Evolutionary conservation across 2,113 vertebrate genomes (phyloP), one percentile per base, ranked within the genome.

Genomic region (Strigops habroptila): DNA sequence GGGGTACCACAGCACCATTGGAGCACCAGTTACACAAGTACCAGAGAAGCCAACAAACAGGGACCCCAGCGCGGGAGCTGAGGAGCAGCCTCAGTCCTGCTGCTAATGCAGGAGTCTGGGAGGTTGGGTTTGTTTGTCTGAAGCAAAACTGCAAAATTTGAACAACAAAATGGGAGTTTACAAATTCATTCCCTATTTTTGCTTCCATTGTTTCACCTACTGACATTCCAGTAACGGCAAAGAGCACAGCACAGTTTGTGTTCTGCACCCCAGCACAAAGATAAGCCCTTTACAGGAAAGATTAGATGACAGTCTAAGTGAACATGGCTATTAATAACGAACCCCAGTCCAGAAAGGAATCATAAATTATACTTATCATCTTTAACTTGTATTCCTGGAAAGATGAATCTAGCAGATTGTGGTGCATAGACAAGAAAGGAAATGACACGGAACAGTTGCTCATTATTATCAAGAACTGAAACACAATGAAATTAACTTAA

Each of bases 291-390:
- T 4, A 41, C 78, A 80, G 87, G 75, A 69, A 57, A 77, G 94
- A 94, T 76, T 28, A 91, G 82, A 73, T 73, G 94, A 43, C 87
- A 95, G 85, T 24, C 63, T 9, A 53, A 88, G 75, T 24, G 81
- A 96, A 13, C 82, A 31, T 1, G 48, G 82, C 94, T 43, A 88
- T 96, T 96, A 83, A 96, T 94, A 94, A 95, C 2, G 12, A 81
- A 77, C 71, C 65, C 37, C 13, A 3, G 78, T 4, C 85, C 96
- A 82, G 78, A 88, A 82, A 71, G 71, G 46, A 91, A 55, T 65
- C 79, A 95, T 94, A 73, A 90, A 91, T 95, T 92, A 91, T 3
- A 78, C 84, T 92, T 80, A 90, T 77, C 90, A 82, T 62, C 33
- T 53, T n/a, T 69, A 67, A 65, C 82, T 33, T 53, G 44, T 25